A percentile compares a stretch with the other conserved stretches of the same genome.
phyloP scores from a whole-genome alignment of 92 coral and sea anemone species.

The Epizoanthus ramosus region DNA sequence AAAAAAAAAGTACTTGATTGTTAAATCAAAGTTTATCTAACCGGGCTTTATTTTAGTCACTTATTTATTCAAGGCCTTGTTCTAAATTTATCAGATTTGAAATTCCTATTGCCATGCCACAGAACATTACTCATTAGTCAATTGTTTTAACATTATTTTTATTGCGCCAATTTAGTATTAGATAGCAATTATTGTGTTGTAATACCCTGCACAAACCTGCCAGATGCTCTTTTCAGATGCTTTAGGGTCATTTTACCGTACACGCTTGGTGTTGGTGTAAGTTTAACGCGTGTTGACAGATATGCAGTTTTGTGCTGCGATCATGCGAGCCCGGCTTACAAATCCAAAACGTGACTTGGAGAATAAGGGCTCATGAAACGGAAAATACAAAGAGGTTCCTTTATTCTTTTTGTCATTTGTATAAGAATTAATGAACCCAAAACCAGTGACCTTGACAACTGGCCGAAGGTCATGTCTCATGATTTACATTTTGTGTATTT shows the following conservation, averaged over 20 bases:
- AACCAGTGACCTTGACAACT: conserved; percentile 11
- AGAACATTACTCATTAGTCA: neutral
- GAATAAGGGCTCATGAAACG: neutral
- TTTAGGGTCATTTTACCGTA: neutral
- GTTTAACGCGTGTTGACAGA: neutral
- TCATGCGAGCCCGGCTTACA: neutral
- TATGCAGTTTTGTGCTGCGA: neutral
- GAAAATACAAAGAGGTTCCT: neutral
- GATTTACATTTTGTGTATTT: neutral
- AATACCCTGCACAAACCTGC: too few relatives aligned
- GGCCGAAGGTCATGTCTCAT: conserved; percentile 13
- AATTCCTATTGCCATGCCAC: conserved; percentile 22
- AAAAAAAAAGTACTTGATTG: too few relatives aligned
- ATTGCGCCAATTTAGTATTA: conserved; percentile 32
- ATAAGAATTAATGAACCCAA: conserved; percentile 3
- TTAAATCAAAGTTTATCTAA: too few relatives aligned
- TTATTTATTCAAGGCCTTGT: too few relatives aligned
- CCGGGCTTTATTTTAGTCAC: too few relatives aligned
- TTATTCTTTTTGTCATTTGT: neutral
- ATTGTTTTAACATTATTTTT: conserved; percentile 21
- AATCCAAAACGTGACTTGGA: neutral
- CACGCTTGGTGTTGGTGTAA: neutral
- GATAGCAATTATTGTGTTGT: conserved; percentile 30
- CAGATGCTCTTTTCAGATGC: too few relatives aligned
- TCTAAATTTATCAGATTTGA: too few relatives aligned